Base-by-base conservation (phyloP, 2,888 invertebrate genomes). In the Slavum lentiscoides region DNA sequence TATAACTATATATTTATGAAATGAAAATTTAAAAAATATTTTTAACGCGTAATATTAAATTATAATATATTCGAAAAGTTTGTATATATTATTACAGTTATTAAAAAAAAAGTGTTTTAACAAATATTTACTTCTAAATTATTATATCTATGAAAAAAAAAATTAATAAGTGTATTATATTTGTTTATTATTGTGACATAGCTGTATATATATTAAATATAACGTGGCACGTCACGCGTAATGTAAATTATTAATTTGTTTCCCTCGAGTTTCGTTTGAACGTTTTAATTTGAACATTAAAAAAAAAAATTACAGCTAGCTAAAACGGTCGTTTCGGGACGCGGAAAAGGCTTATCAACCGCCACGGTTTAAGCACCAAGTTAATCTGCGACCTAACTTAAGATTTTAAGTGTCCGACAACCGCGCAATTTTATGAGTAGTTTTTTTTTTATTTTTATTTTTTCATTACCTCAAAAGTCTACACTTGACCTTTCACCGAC, bases 401-500 rank as follows among this genome's bases (percentile, higher is more conserved):
- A n/a, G 64, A 66, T 66, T 64, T 74, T 66, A 55, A 64, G 74
- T 74, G n/a, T 55, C 53, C 17, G 53, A n/a, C 53, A 64, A 53
- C 30, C 53, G 15, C 39, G 53, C 37, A 37, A 37, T 37, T 43
- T 15, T 17, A 17, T 3, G 23, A 74, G 74, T 37, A 53, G 64
- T 39, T 74, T 55, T 70, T 70, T 73, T 72, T 70, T 74, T 74
- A n/a, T n/a, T n/a, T n/a, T n/a, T n/a, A n/a, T 64, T 64, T 30
- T 30, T 30, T 30, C 4, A 55, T 74, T 64, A 21, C 43, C 21
- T 55, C 19, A 17, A 21, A 30, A 53, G 49, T 64, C 15, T 74
- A 74, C 64, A 37, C 53, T 64, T 23, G 64, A 74, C 74, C 74
- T 74, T 74, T 74, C 49, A 6, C 53, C 37, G 17, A 5, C 9